Conservation (phyloP, 2,888 invertebrate genomes). For the Hemaris fuciformis region DNA sequence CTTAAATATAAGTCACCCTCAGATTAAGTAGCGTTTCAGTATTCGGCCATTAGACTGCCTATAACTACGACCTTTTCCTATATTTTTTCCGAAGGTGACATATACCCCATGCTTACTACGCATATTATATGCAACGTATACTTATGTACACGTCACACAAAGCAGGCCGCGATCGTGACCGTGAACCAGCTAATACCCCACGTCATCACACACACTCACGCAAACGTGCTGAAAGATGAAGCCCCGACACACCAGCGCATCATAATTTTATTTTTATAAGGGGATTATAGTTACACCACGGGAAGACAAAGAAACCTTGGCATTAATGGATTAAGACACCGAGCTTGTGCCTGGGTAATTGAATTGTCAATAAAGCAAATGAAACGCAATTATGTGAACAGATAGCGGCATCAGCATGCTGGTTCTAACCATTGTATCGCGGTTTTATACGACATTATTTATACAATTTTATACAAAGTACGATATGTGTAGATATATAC, state of each 20-base stretch:
- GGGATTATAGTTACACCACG: conserved; percentile 36
- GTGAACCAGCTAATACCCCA: conserved; percentile 51
- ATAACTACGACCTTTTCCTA: background rate
- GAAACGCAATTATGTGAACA: background rate
- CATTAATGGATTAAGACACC: conserved; percentile 29
- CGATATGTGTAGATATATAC: too few species aligned
- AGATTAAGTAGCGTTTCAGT: too few species aligned
- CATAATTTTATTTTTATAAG: conserved; percentile 53
- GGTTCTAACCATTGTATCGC: background rate
- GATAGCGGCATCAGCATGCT: background rate
- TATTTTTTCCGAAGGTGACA: background rate
- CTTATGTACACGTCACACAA: conserved; percentile 4
- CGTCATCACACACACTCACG: conserved; percentile 40
- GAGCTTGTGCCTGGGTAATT: conserved; percentile 12
- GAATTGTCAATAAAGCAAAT: conserved; percentile 17
- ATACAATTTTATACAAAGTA: too few species aligned
- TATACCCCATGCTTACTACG: background rate
- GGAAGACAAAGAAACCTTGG: conserved; percentile 22
- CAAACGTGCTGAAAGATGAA: conserved; percentile 53
- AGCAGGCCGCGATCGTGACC: conserved; percentile 62
- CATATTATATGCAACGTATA: background rate
- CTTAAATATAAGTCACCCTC: too few species aligned
- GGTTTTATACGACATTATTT: background rate
- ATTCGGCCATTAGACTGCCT: too few species aligned
- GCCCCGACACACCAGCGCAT: conserved; percentile 41